phyloP scores from a whole-genome alignment of 1,140 invertebrate species.

The Euwallacea fornicatus region DNA sequence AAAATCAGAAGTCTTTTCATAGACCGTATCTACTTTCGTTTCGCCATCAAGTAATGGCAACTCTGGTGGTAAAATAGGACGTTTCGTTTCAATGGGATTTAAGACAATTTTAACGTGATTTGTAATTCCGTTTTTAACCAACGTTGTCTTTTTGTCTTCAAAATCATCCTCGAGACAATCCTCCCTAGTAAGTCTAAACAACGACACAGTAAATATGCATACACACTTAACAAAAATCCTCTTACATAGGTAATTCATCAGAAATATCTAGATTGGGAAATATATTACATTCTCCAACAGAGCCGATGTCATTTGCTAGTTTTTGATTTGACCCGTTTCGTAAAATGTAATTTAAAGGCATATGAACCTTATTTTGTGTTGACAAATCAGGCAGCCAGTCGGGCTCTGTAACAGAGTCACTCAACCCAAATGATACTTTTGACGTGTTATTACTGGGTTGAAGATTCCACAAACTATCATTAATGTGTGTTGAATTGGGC shows the following conservation, averaged over 20 bases:
- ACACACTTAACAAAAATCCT: neutral
- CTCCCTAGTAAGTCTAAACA: neutral
- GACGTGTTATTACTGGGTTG: too few relatives aligned
- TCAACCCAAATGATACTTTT: too few relatives aligned
- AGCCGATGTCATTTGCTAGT: too few relatives aligned
- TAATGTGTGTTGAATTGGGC: too few relatives aligned
- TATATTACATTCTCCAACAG: too few relatives aligned
- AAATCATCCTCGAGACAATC: neutral
- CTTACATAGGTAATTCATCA: slow-evolving; percentile 1
- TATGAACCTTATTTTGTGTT: too few relatives aligned
- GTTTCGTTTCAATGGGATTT: neutral
- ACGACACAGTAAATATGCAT: neutral
- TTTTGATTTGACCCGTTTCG: too few relatives aligned
- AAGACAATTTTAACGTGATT: slow-evolving; percentile 18
- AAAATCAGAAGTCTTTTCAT: neutral
- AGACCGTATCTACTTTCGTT: neutral
- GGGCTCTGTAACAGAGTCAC: too few relatives aligned
- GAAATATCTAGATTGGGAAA: neutral
- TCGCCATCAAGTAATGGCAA: neutral
- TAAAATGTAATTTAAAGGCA: too few relatives aligned
- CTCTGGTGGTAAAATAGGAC: slow-evolving; percentile 1
- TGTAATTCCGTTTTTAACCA: slow-evolving; percentile 13
- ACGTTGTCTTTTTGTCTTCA: slow-evolving; percentile 1
- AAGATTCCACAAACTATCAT: too few relatives aligned
- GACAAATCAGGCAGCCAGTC: too few relatives aligned